Percentiles rank a stretch among this genome's conserved stretches.
Evolutionary conservation across 2,113 vertebrate genomes (phyloP).

Genomic region (Chloroceryle aenea): DNA sequence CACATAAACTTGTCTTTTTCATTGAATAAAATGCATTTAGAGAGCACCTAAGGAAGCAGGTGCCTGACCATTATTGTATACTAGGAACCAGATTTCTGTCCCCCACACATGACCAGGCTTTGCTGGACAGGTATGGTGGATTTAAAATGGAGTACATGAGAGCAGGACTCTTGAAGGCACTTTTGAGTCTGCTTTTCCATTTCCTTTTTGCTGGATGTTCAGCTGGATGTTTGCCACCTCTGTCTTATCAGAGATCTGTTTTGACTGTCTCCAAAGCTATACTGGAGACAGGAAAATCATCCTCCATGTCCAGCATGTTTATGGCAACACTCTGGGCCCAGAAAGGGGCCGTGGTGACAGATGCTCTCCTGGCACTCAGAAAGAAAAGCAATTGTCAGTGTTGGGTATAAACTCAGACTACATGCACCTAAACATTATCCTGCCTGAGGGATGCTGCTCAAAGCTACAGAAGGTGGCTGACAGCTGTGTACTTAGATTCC

Average conservation of each 20-base stretch:
- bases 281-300: not conserved
- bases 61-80: not conserved
- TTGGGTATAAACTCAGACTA: not conserved
- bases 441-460: not conserved
- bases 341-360: not conserved
- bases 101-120: not conserved
- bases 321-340: not conserved
- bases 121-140: not conserved
- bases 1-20: not conserved
- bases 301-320: not conserved
- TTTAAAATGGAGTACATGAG: not conserved
- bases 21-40: not conserved
- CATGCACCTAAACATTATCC: not conserved
- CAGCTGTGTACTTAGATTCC: not conserved
- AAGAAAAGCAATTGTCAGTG: not conserved
- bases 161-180: not conserved
- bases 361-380: not conserved
- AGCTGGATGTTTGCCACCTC: constrained; percentile 18
- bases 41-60: not conserved
- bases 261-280: constrained; percentile 30
- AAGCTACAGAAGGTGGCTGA: not conserved
- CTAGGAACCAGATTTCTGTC: not conserved
- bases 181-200: not conserved
- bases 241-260: constrained; percentile 33
- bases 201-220: not conserved